Evolutionary conservation across 2,888 invertebrate species (phyloP).

Genomic region (Megalurothrips usitatus): DNA sequence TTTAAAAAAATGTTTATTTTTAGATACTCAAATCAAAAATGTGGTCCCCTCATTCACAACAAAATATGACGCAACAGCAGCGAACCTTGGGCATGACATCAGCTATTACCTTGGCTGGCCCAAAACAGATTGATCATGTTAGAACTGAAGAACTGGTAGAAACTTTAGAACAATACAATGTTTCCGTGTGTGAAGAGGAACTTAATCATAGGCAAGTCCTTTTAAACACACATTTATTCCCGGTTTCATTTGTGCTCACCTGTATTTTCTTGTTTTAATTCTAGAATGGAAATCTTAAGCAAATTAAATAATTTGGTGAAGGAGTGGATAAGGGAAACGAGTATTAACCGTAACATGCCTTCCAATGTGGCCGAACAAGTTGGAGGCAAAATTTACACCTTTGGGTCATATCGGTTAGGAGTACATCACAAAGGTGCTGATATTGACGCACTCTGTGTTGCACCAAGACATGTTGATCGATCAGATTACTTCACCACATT

Average conservation of each 20-base stretch:
- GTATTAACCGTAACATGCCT: conserved; percentile 84
- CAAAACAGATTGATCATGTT: conserved; percentile 70
- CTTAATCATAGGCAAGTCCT: conserved; percentile 66
- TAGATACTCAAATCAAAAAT: conserved; percentile 5
- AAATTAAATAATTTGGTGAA: conserved; percentile 87
- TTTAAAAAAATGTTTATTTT: background rate
- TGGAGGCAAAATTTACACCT: conserved; percentile 98
- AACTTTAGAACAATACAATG: conserved; percentile 73
- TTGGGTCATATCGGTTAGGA: conserved; percentile 93
- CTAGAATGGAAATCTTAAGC: conserved; percentile 55
- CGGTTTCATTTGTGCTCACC: background rate
- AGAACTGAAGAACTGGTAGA: conserved; percentile 74
- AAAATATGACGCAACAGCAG: conserved; percentile 55
- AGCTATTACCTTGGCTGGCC: conserved; percentile 83
- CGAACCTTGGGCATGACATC: conserved; percentile 86
- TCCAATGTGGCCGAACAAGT: conserved; percentile 82
- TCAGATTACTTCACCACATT: conserved; percentile 95
- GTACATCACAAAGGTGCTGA: conserved; percentile 98
- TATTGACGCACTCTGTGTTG: conserved; percentile 97
- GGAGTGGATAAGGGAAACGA: conserved; percentile 89
- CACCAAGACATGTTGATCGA: conserved; percentile 90
- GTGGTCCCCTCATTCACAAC: conserved; percentile 35
- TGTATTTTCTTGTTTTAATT: conserved; percentile 29
- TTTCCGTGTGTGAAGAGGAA: conserved; percentile 87
- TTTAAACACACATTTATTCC: background rate